A percentile compares a stretch with the other conserved stretches of the same genome.
Evolutionary conservation across 2,113 vertebrate genomes (phyloP).

Genomic region (Anoura caudifer): DNA sequence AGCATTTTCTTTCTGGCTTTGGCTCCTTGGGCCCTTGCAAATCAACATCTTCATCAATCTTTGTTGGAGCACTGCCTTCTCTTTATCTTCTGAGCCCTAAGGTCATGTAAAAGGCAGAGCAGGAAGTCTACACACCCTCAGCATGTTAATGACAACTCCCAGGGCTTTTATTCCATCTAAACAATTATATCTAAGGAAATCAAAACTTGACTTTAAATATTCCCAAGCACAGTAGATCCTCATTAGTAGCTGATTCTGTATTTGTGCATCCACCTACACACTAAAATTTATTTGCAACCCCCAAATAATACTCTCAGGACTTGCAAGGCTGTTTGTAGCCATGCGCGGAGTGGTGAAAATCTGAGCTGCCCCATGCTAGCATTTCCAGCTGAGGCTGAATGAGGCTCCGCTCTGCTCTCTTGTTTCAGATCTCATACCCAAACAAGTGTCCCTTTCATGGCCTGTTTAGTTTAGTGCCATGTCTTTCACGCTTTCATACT

Average conservation of each 20-base stretch:
- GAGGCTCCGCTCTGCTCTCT: not conserved
- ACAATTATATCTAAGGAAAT: not conserved
- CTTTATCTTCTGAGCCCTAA: not conserved
- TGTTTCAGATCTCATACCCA: not conserved
- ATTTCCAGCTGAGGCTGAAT: not conserved
- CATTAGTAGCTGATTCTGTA: not conserved
- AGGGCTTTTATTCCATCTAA: not conserved
- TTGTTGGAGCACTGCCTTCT: not conserved
- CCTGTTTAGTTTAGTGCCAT: not conserved
- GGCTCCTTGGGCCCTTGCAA: not conserved
- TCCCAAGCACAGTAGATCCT: not conserved
- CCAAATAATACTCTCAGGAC: not conserved
- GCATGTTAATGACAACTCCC: not conserved
- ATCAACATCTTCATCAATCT: not conserved
- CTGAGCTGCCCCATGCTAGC: not conserved
- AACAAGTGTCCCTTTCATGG: not conserved
- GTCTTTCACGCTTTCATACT: not conserved
- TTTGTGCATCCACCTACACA: not conserved
- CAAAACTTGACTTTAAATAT: not conserved
- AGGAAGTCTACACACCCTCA: not conserved
- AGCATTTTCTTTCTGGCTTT: not conserved
- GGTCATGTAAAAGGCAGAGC: not conserved
- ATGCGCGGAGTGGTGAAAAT: not conserved
- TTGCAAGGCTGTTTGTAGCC: not conserved
- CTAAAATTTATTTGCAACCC: not conserved